Evolutionary conservation across 2,888 invertebrate genomes (phyloP), one percentile per base, ranked within the genome.

Genomic region (Gari tellinella): DNA sequence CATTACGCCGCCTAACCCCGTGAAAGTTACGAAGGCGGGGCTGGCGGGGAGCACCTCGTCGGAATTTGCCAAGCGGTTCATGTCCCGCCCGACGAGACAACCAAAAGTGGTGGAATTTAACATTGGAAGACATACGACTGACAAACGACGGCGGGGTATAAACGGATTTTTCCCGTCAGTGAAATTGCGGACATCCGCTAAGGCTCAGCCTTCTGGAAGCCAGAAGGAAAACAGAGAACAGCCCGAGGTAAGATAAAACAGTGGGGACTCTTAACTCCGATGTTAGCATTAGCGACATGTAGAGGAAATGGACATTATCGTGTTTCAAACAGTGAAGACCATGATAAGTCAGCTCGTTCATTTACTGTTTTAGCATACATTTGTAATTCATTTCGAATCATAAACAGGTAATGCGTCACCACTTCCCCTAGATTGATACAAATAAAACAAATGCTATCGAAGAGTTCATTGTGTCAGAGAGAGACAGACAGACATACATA

Each of bases 41-140:
- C 68, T 84, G n/a, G 77, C 83, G 3, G 81, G 80, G 0, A 84
- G 81, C 62, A 64, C 83, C 3, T 79, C 86, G 1, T 81, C 82
- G 51, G 88, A 88, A 55, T 86, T 83, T 49, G 84, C 81, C 8
- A 81, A 86, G 37, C 57, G 86, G 23, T 86, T 88, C 60, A 80
- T 82, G 55, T 57, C 85, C 4, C 58, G 83, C 23, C 86, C 86
- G 7, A 83, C 81, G 40, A 83, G 85, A n/a, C 83, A 83, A 40
- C 87, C 87, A 0, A 81, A 82, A 55, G 84, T 87, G 46, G 80
- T 88, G 25, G 86, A 86, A 37, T 86, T 87, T 64, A 84, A 81
- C 63, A 76, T 79, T 2, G 67, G 73, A 21, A 70, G 72, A 31
- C 63, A 83, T 41, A 61, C 56, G 21, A 55, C 70, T 17, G 72